Conservation (phyloP, 2,888 invertebrate species). For the Noctua pronuba region DNA sequence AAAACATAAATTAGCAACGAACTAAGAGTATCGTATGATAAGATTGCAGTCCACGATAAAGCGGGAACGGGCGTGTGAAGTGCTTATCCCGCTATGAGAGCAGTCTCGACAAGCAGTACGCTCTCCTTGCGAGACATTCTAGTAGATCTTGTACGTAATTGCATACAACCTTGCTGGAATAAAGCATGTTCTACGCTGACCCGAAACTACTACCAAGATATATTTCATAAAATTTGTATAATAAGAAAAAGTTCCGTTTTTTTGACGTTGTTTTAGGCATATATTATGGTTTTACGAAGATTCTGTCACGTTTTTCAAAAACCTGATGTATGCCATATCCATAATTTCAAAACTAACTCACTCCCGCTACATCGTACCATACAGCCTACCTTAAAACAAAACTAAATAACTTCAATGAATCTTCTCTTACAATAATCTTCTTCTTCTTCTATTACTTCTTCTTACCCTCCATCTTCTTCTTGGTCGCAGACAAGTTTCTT, state of each 20-base stretch:
- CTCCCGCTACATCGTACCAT: not conserved
- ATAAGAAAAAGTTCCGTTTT: no score
- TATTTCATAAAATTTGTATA: no score
- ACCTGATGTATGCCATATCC: not conserved
- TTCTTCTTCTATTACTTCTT: conserved; percentile 39
- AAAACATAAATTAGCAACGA: not conserved
- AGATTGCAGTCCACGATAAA: not conserved
- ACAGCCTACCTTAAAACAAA: conserved; percentile 26
- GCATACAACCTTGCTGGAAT: not conserved
- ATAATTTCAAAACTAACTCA: not conserved
- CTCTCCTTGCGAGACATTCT: no score
- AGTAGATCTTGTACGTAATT: not conserved
- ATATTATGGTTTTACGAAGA: not conserved
- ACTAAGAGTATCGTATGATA: conserved; percentile 20
- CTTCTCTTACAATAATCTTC: conserved; percentile 41
- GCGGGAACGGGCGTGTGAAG: not conserved
- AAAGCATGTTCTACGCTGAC: not conserved
- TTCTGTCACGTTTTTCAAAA: not conserved
- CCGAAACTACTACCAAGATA: not conserved
- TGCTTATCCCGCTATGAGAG: not conserved
- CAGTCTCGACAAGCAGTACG: not conserved
- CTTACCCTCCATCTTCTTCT: conserved; percentile 80
- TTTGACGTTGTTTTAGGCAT: no score
- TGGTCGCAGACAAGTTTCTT: conserved; percentile 74
- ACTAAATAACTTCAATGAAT: conserved; percentile 36